phyloP scores from a whole-genome alignment of 2,888 invertebrate species.

The Iselma pallidipennis region DNA sequence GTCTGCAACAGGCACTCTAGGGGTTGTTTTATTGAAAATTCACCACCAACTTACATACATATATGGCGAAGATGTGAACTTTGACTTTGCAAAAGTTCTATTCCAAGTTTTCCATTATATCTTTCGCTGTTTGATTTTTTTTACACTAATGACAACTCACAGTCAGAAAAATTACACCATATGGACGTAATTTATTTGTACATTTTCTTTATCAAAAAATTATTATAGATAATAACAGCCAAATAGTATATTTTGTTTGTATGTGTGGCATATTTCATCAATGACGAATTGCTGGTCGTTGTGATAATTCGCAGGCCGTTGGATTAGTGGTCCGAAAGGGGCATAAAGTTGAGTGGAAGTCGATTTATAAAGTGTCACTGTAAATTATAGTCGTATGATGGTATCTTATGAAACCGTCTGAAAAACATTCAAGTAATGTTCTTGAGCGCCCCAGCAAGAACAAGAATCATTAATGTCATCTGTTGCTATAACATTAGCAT shows the following conservation, averaged over 20 bases:
- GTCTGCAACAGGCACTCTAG: neutral
- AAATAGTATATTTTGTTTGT: too few species aligned
- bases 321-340: constrained; percentile 3
- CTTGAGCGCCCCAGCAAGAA: constrained; percentile 31
- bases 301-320: neutral
- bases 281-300: neutral
- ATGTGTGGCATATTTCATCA: neutral
- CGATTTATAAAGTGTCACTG: constrained; percentile 36
- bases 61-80: too few species aligned
- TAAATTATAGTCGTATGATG: constrained; percentile 33
- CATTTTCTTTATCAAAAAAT: too few species aligned
- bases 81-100: too few species aligned
- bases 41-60: too few species aligned
- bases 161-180: too few species aligned
- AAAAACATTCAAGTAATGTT: constrained; percentile 35
- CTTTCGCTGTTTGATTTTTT: too few species aligned
- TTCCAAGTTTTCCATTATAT: too few species aligned
- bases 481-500: constrained; percentile 46
- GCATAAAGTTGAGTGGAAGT: constrained; percentile 29
- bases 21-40: neutral
- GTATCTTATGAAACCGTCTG: constrained; percentile 31
- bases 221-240: too few species aligned
- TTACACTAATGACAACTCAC: too few species aligned
- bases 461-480: constrained; percentile 46
- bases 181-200: too few species aligned